These are phyloP conservation scores for Monarcha castaneiventris DNA, from an alignment of 2,113 vertebrate species.

Conservation along the genomic window DNA sequence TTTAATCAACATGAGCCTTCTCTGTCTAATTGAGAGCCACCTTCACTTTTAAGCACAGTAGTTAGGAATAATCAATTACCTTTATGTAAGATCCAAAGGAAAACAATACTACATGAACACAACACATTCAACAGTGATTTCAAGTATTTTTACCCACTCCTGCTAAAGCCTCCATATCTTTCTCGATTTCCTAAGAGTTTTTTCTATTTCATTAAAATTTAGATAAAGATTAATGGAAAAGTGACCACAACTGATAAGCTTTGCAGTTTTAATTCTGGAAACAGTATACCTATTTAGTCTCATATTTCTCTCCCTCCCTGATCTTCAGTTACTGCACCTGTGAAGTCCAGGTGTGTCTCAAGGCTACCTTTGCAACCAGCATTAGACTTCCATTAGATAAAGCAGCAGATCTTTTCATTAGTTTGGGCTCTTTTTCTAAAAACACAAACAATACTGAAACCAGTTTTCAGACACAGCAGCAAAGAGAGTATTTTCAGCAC, in stretches of 20 bases:
- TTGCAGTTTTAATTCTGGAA: not conserved
- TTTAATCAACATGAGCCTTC: not conserved
- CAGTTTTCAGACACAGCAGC: not conserved
- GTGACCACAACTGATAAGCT: not conserved
- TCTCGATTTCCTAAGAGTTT: not conserved
- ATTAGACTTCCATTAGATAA: not conserved
- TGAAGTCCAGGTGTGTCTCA: not conserved
- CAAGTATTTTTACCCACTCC: not conserved
- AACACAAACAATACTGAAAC: not conserved
- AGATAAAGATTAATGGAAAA: not conserved
- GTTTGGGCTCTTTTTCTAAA: not conserved
- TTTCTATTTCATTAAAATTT: not conserved
- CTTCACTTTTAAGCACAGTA: not conserved
- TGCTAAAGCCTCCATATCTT: not conserved
- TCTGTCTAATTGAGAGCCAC: not conserved
- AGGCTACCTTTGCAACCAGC: not conserved
- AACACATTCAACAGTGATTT: not conserved
- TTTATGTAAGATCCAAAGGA: not conserved
- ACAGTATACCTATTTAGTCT: not conserved
- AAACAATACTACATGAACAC: not conserved
- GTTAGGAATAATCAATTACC: not conserved
- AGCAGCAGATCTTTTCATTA: not conserved
- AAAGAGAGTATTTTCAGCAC: not conserved
- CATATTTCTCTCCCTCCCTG: not conserved
- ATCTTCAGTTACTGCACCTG: not conserved